These are phyloP conservation scores for Meiosimyza platycephala DNA, from an alignment of 2,888 invertebrate genomes.

Conservation along the genomic window DNA sequence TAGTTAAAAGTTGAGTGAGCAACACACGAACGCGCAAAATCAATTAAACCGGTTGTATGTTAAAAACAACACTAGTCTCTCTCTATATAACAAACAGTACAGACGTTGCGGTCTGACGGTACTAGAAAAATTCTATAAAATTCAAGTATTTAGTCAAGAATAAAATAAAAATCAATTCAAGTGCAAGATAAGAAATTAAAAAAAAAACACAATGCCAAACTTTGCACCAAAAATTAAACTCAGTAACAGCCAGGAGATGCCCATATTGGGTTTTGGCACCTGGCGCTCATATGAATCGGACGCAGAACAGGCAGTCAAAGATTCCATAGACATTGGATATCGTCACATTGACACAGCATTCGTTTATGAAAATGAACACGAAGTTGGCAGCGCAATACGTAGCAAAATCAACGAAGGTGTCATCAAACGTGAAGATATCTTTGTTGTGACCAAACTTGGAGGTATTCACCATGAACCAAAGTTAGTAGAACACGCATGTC, in stretches of 20 bases:
- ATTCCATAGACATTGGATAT: slow-evolving; percentile 69
- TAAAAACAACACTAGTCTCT: too few species aligned
- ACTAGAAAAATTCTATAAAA: slow-evolving; percentile 30
- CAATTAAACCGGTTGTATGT: too few species aligned
- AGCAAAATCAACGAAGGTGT: slow-evolving; percentile 66
- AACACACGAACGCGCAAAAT: too few species aligned
- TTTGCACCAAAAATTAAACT: slow-evolving; percentile 71
- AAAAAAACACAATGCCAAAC: slow-evolving; percentile 38
- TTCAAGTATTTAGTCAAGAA: slow-evolving; percentile 21
- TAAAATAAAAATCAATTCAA: slow-evolving; percentile 26
- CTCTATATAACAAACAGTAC: too few species aligned
- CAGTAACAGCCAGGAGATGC: slow-evolving; percentile 74
- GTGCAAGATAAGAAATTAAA: slow-evolving; percentile 39
- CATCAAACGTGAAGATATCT: slow-evolving; percentile 65
- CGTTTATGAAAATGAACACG: slow-evolving; percentile 67
- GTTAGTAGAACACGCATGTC: slow-evolving; percentile 75
- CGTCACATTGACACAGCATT: slow-evolving; percentile 70
- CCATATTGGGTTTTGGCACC: slow-evolving; percentile 79
- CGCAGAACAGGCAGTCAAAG: slow-evolving; percentile 60
- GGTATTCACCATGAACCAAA: slow-evolving; percentile 74
- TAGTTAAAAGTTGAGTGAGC: too few species aligned
- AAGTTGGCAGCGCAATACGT: slow-evolving; percentile 67
- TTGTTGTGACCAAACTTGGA: slow-evolving; percentile 61
- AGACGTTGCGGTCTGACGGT: too few species aligned
- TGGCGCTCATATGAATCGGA: slow-evolving; percentile 60